A percentile compares a stretch with the other conserved stretches of the same genome.
These are phyloP conservation scores for Eulemur mongoz DNA, from an alignment of 2,797 vertebrate species.

Conservation along the genomic window DNA sequence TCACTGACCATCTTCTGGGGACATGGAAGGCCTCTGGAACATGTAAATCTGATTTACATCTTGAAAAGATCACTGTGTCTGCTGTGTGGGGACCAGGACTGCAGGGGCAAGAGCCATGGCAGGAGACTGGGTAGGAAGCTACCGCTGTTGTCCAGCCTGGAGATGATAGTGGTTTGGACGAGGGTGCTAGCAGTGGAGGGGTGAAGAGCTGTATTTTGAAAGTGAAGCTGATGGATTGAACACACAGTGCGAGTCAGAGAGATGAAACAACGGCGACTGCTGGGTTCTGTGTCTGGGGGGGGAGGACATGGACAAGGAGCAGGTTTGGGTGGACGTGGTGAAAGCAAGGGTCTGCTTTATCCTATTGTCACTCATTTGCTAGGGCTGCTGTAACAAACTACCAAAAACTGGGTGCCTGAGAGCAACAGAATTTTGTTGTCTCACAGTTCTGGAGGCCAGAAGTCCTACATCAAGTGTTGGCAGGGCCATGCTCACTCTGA, in stretches of 20 bases:
- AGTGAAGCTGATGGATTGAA: not conserved
- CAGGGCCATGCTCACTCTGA: not conserved
- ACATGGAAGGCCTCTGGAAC: not conserved
- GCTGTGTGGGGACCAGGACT: not conserved
- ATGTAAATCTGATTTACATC: not conserved
- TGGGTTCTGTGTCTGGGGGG: not conserved
- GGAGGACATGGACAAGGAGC: not conserved
- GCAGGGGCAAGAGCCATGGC: not conserved
- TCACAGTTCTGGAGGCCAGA: not conserved
- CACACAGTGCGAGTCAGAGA: not conserved
- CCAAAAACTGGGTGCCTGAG: not conserved
- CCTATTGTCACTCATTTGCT: not conserved
- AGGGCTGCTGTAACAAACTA: no score
- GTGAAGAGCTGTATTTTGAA: not conserved
- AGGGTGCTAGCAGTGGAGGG: accelerated
- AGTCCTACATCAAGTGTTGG: not conserved
- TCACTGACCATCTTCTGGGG: not conserved
- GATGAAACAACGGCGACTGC: not conserved
- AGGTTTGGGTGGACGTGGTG: not conserved
- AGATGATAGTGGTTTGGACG: not conserved
- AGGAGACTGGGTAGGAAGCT: not conserved
- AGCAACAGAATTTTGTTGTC: not conserved
- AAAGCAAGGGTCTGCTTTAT: not conserved
- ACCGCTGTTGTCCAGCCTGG: accelerated
- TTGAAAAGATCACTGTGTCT: not conserved